Conservation (phyloP, 1,140 invertebrate genomes). For the Drosophila biarmipes region DNA sequence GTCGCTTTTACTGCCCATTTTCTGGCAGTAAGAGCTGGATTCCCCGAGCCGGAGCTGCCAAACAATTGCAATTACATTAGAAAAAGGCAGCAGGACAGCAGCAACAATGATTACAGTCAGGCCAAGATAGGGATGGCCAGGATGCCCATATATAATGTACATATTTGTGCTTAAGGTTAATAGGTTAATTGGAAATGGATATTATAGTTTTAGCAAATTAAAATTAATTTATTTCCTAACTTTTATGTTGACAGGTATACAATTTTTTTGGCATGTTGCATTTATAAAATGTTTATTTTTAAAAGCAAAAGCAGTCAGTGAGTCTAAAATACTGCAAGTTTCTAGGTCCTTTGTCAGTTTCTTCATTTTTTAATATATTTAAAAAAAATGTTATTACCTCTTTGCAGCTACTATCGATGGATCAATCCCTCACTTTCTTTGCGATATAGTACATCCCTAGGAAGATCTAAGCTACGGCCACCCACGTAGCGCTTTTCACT, state of each 20-base stretch:
- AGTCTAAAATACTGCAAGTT: no score
- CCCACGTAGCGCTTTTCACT: constrained; percentile 67
- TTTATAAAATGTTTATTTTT: no score
- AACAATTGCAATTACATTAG: constrained; percentile 82
- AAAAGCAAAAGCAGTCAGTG: no score
- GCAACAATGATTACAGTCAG: constrained; percentile 34
- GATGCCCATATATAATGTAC: not conserved
- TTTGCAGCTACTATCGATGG: not conserved
- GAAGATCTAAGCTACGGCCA: constrained; percentile 37
- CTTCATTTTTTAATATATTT: not conserved
- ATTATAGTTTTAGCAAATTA: not conserved
- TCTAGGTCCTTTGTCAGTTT: not conserved
- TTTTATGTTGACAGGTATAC: not conserved
- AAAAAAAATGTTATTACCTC: not conserved
- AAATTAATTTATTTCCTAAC: not conserved
- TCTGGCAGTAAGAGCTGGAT: constrained; percentile 3
- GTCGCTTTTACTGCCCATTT: constrained; percentile 55
- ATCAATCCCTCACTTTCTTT: not conserved
- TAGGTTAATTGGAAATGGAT: not conserved
- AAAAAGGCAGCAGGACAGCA: constrained; percentile 47
- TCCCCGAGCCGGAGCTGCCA: constrained; percentile 42
- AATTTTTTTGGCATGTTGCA: not conserved
- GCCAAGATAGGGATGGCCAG: constrained; percentile 12
- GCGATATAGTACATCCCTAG: constrained; percentile 8
- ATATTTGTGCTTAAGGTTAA: not conserved